Conservation (phyloP, 2,888 invertebrate species). For the Sphaerophoria taeniata region DNA sequence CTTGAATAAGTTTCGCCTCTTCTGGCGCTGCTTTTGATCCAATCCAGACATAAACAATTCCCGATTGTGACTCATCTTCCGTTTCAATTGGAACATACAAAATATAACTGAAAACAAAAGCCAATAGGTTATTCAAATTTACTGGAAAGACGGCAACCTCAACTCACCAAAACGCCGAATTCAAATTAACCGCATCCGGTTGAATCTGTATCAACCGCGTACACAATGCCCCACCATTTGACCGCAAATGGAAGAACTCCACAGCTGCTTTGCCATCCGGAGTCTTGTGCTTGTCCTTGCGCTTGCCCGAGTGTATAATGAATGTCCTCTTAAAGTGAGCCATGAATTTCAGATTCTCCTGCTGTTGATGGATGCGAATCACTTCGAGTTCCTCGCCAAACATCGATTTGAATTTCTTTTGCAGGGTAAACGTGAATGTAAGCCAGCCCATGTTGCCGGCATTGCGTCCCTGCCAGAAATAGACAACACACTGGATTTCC, state of each 20-base stretch:
- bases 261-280: constrained; percentile 85
- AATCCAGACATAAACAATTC: constrained; percentile 98
- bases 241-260: constrained; percentile 97
- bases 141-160: background rate
- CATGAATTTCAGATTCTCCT: constrained; percentile 99
- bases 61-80: constrained; percentile 89
- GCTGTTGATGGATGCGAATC: constrained; percentile 98
- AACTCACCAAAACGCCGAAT: constrained; percentile 96
- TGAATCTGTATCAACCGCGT: constrained; percentile 95
- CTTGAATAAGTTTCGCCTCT: constrained; percentile 93
- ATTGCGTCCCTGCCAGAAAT: constrained; percentile 99
- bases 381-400: constrained; percentile 97
- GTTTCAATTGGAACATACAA: constrained; percentile 96
- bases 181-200: constrained; percentile 92
- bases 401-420: constrained; percentile 94
- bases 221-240: constrained; percentile 97
- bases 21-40: constrained; percentile 93
- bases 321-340: constrained; percentile 98
- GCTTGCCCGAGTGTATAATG: constrained; percentile 94
- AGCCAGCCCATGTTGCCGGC: constrained; percentile 99
- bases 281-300: constrained; percentile 84
- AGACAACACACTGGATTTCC: constrained; percentile 96
- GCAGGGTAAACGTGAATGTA: constrained; percentile 98
- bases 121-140: background rate
- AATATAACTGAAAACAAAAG: constrained; percentile 88